These are phyloP conservation scores for Axinella damicornis DNA, from an alignment of 37 sponge, comb jelly and placozoan genomes.

Conservation along the genomic window DNA sequence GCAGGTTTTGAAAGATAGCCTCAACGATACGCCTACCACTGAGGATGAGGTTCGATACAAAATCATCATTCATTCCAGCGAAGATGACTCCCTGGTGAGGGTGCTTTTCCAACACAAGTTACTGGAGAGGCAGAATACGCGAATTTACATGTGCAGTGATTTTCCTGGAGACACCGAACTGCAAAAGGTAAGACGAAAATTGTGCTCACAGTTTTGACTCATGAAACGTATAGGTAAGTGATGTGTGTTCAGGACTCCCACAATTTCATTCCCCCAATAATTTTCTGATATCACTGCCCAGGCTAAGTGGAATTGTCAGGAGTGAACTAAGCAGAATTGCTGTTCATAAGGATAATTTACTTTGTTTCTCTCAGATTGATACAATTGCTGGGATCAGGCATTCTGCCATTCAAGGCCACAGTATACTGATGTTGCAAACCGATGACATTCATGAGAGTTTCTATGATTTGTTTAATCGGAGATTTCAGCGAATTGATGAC, in stretches of 20 bases:
- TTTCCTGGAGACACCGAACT: constrained; percentile 61
- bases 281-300: no score
- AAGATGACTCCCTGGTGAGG: constrained; percentile 72
- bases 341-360: no score
- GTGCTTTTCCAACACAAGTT: constrained; percentile 63
- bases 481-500: constrained; percentile 75
- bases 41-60: constrained; percentile 78
- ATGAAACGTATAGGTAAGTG: no score
- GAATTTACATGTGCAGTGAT: constrained; percentile 64
- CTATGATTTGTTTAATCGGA: constrained; percentile 91
- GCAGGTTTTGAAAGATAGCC: constrained; percentile 53
- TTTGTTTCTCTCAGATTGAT: constrained; percentile 39
- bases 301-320: no score
- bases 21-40: constrained; percentile 41
- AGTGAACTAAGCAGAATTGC: no score
- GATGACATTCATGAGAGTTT: constrained; percentile 89
- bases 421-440: constrained; percentile 76
- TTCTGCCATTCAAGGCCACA: constrained; percentile 77
- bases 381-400: constrained; percentile 77
- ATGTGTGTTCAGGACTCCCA: no score
- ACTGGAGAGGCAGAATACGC: constrained; percentile 42
- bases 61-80: constrained; percentile 65
- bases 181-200: no score
- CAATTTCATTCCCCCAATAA: no score
- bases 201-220: no score